Evolutionary conservation across 2,888 invertebrate genomes (phyloP).

Genomic region (Villa cingulata): DNA sequence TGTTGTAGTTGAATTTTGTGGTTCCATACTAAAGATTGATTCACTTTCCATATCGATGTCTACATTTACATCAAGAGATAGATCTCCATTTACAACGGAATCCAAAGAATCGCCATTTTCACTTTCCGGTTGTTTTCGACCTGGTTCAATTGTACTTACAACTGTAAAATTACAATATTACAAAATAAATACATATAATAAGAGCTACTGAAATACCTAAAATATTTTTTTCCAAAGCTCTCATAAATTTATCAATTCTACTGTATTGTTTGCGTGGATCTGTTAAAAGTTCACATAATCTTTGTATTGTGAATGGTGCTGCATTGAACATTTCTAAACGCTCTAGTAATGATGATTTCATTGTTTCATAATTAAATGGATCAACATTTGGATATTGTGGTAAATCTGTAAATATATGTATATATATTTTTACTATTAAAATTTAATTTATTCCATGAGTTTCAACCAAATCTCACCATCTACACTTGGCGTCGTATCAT

Average conservation of each 20-base stretch:
- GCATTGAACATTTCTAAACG: conserved; percentile 71
- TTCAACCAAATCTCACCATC: conserved; percentile 28
- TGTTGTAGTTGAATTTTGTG: conserved; percentile 14
- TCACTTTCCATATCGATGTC: conserved; percentile 45
- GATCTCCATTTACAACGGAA: conserved; percentile 37
- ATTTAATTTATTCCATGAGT: neutral
- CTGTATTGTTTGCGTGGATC: conserved; percentile 89
- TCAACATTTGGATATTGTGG: conserved; percentile 84
- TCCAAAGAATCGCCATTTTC: conserved; percentile 52
- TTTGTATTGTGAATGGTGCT: conserved; percentile 91
- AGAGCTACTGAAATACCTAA: conserved; percentile 33
- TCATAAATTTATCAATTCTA: conserved; percentile 90
- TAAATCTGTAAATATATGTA: conserved; percentile 47
- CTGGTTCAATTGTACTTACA: conserved; percentile 61
- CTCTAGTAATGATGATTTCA: conserved; percentile 71
- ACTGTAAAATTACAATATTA: conserved; percentile 35
- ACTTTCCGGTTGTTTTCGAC: conserved; percentile 45
- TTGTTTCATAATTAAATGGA: conserved; percentile 75
- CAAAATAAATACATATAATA: neutral
- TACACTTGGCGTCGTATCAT: conserved; percentile 56
- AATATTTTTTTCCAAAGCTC: conserved; percentile 91
- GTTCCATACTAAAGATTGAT: conserved; percentile 26
- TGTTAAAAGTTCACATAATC: conserved; percentile 86
- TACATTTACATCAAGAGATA: conserved; percentile 41
- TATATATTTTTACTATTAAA: too few species aligned